phyloP scores from a whole-genome alignment of 2,797 vertebrate genomes.

The Phataginus tricuspis region DNA sequence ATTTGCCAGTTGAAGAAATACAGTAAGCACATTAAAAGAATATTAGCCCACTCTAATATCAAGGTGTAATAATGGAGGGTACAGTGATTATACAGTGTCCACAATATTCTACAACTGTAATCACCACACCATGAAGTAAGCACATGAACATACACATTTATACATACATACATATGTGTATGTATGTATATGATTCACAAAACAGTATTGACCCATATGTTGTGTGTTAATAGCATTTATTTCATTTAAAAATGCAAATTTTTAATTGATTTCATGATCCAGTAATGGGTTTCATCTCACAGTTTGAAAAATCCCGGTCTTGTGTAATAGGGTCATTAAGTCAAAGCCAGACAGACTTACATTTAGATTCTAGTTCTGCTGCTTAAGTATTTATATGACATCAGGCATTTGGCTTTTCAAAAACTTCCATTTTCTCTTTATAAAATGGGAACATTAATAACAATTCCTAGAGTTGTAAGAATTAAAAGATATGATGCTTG shows the following conservation, averaged over 20 bases:
- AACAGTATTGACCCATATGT: background rate
- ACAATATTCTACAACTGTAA: background rate
- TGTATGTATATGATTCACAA: background rate
- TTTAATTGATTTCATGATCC: background rate
- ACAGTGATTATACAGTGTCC: background rate
- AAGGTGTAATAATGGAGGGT: background rate
- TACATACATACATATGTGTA: background rate
- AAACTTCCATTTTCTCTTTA: background rate
- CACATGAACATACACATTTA: background rate
- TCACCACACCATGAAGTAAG: background rate
- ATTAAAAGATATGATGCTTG: background rate
- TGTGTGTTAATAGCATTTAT: background rate
- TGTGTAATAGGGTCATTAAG: background rate
- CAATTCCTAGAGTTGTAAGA: background rate
- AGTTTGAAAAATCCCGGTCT: background rate
- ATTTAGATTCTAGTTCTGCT: conserved; percentile 11
- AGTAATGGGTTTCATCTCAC: background rate
- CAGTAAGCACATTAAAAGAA: conserved; percentile 75
- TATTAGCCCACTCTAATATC: background rate
- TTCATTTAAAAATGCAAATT: background rate
- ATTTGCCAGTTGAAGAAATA: conserved; percentile 89
- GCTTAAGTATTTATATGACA: background rate
- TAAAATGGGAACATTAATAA: background rate
- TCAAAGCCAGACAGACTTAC: background rate
- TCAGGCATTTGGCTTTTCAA: background rate